phyloP scores from a whole-genome alignment of 1,140 invertebrate genomes.

The Heliconius eleuchia region DNA sequence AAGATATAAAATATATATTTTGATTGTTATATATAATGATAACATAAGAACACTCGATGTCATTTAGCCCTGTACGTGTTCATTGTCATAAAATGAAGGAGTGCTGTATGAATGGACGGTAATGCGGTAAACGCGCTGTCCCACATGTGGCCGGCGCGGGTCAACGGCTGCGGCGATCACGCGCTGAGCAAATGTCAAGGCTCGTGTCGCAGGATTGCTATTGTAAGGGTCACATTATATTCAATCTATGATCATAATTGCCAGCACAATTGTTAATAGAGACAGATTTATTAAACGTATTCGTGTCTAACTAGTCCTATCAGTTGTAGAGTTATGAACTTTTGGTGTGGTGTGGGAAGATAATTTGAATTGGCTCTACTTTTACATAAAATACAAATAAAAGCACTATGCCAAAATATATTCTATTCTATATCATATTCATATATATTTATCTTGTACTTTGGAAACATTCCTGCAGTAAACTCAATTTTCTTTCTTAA shows the following conservation, averaged over 20 bases:
- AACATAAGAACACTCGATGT: conserved; percentile 61
- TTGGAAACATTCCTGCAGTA: neutral
- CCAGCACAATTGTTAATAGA: neutral
- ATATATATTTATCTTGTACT: neutral
- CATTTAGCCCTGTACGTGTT: conserved; percentile 57
- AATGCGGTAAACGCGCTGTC: conserved; percentile 52
- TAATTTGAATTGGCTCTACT: no score
- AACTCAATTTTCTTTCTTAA: neutral
- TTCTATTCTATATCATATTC: neutral
- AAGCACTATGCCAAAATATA: no score
- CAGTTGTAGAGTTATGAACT: no score
- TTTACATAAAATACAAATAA: neutral
- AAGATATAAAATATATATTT: conserved; percentile 41
- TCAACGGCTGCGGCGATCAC: conserved; percentile 63
- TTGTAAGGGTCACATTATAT: conserved; percentile 48
- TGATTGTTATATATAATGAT: conserved; percentile 61
- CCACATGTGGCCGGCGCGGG: conserved; percentile 58
- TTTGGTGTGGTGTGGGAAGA: no score
- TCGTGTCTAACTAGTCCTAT: neutral
- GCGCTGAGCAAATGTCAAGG: conserved; percentile 73
- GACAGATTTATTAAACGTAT: neutral
- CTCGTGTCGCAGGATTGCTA: conserved; percentile 51
- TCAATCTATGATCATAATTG: conserved; percentile 22
- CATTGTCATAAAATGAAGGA: conserved; percentile 72
- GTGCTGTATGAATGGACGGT: conserved; percentile 68